These are phyloP conservation scores for Agrenia bidenticulata DNA, from an alignment of 2,888 invertebrate species.

Conservation along the genomic window DNA sequence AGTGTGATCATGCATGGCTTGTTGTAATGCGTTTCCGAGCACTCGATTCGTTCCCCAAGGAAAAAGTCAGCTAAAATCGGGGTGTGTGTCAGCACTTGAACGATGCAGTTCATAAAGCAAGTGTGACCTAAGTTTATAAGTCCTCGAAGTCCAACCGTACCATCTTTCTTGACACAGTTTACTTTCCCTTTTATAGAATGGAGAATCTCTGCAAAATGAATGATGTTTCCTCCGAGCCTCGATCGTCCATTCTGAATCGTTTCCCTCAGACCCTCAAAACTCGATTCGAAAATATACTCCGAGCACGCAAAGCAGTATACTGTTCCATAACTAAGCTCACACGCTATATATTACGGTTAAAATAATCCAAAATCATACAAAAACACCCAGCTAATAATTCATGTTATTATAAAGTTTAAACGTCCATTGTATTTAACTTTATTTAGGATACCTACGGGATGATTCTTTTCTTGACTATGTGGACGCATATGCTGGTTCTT, in stretches of 20 bases:
- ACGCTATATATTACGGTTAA: neutral
- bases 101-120: constrained; percentile 6
- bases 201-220: neutral
- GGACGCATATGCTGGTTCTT: neutral
- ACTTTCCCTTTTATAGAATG: neutral
- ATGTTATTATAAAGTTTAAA: neutral
- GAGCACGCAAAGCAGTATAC: neutral
- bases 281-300: neutral
- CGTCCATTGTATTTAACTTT: neutral
- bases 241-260: neutral
- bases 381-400: neutral
- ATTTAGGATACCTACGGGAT: neutral
- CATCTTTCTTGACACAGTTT: neutral
- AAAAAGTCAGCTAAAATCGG: constrained; percentile 6
- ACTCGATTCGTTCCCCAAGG: neutral
- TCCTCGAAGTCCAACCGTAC: constrained; percentile 6
- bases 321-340: neutral
- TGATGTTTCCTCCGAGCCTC: neutral
- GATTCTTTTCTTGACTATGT: neutral
- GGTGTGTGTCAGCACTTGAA: constrained; percentile 6
- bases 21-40: neutral
- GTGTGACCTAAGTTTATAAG: neutral
- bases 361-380: too few species aligned
- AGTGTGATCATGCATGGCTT: neutral
- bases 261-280: constrained; percentile 1